Percentiles rank a stretch among this genome's conserved stretches.
Evolutionary conservation across 2,113 vertebrate genomes (phyloP).

Genomic region (Felis catus): DNA sequence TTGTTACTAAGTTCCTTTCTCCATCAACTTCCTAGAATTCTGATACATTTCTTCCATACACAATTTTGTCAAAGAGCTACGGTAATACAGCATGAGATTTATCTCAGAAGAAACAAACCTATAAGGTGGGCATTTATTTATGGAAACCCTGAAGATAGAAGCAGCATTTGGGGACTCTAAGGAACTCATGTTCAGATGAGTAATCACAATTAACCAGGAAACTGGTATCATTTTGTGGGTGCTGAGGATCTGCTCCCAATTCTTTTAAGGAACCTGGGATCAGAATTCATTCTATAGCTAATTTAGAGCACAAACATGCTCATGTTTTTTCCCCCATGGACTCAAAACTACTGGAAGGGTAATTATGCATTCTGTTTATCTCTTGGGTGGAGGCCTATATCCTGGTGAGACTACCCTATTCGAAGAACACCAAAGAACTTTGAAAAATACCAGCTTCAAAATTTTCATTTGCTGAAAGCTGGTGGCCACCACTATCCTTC

Average conservation of each 20-base stretch:
- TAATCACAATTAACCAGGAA: neutral
- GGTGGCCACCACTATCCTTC: neutral
- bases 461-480: neutral
- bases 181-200: neutral
- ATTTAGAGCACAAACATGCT: neutral
- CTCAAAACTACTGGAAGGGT: neutral
- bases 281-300: neutral
- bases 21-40: neutral
- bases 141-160: neutral
- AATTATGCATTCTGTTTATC: neutral
- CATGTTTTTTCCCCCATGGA: neutral
- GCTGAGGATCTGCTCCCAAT: neutral
- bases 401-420: neutral
- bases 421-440: neutral
- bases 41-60: neutral
- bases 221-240: neutral
- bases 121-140: neutral
- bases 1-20: neutral
- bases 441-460: neutral
- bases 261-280: neutral
- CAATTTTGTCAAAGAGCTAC: neutral
- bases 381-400: neutral
- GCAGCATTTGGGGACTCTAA: neutral
- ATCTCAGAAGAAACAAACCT: neutral
- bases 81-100: neutral